phyloP scores from a whole-genome alignment of 2,888 invertebrate genomes.

The Rambutsinella grinnellia region DNA sequence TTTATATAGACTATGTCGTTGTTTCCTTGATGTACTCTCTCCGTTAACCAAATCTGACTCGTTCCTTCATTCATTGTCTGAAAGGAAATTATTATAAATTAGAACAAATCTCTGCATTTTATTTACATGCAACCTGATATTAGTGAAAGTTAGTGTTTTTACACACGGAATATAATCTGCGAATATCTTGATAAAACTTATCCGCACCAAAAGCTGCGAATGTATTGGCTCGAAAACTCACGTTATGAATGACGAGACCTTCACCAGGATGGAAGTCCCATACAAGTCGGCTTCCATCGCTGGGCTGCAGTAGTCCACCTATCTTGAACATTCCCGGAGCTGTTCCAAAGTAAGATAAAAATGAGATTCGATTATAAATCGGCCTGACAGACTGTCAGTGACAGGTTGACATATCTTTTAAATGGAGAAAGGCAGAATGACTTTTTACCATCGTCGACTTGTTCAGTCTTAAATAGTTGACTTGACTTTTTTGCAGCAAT shows the following conservation, averaged over 20 bases:
- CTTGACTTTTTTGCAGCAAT: conserved; percentile 17
- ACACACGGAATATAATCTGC: background rate
- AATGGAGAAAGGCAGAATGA: too few relatives aligned
- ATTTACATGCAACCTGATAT: too few relatives aligned
- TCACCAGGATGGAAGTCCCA: conserved; percentile 41
- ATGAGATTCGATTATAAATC: too few relatives aligned
- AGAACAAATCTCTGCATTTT: too few relatives aligned
- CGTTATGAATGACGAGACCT: conserved; percentile 40
- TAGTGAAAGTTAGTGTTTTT: background rate
- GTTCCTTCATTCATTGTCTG: too few relatives aligned
- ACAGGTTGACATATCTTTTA: too few relatives aligned
- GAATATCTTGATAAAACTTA: too few relatives aligned
- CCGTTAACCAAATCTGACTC: conserved; percentile 38
- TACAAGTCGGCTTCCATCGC: conserved; percentile 15
- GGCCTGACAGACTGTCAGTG: too few relatives aligned
- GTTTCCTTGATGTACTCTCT: conserved; percentile 30
- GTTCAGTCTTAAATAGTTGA: conserved; percentile 46
- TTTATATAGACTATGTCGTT: conserved; percentile 30
- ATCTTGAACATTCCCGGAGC: conserved; percentile 27
- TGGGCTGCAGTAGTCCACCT: conserved; percentile 21
- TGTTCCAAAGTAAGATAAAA: too few relatives aligned
- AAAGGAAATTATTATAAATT: background rate
- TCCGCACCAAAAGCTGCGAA: too few relatives aligned
- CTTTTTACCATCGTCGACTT: conserved; percentile 43
- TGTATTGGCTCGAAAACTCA: too few relatives aligned